These are phyloP conservation scores for Lepisosteus osseus DNA, from an alignment of 2,113 vertebrate species.

Conservation along the genomic window DNA sequence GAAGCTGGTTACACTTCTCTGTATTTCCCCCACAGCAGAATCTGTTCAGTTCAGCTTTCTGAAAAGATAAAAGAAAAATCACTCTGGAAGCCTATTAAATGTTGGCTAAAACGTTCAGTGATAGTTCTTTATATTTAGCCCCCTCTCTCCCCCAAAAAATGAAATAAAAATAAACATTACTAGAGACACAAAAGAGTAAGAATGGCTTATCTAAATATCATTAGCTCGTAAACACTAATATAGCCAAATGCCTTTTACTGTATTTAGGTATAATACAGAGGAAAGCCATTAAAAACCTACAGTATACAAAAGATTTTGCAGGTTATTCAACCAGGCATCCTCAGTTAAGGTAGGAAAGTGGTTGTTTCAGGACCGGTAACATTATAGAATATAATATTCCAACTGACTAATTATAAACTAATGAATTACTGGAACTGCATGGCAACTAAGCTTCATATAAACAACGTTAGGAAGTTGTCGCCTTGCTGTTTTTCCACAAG, in stretches of 20 bases:
- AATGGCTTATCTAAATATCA: conserved; percentile 61
- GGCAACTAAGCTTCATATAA: too few relatives aligned
- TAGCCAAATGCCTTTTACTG: not conserved
- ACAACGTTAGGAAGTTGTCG: too few relatives aligned
- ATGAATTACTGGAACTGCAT: too few relatives aligned
- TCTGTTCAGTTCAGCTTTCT: conserved; percentile 40
- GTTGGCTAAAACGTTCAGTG: conserved; percentile 66
- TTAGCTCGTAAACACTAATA: conserved; percentile 59
- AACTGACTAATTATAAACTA: too few relatives aligned
- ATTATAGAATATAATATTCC: too few relatives aligned
- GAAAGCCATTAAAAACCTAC: too few relatives aligned
- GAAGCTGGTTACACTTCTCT: conserved; percentile 44
- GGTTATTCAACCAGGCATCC: too few relatives aligned
- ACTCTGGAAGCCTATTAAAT: conserved; percentile 70
- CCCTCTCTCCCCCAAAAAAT: conserved; percentile 52
- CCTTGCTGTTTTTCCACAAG: too few relatives aligned
- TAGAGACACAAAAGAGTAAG: conserved; percentile 58
- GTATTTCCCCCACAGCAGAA: conserved; percentile 56
- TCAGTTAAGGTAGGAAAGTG: too few relatives aligned
- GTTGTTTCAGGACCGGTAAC: too few relatives aligned
- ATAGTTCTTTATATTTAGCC: conserved; percentile 70
- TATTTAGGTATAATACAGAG: too few relatives aligned
- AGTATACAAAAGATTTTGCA: too few relatives aligned
- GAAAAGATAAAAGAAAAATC: conserved; percentile 52
- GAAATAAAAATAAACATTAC: conserved; percentile 53